Evolutionary conservation across 2,797 vertebrate species (phyloP).

Genomic region (Harpagifer antarcticus): DNA sequence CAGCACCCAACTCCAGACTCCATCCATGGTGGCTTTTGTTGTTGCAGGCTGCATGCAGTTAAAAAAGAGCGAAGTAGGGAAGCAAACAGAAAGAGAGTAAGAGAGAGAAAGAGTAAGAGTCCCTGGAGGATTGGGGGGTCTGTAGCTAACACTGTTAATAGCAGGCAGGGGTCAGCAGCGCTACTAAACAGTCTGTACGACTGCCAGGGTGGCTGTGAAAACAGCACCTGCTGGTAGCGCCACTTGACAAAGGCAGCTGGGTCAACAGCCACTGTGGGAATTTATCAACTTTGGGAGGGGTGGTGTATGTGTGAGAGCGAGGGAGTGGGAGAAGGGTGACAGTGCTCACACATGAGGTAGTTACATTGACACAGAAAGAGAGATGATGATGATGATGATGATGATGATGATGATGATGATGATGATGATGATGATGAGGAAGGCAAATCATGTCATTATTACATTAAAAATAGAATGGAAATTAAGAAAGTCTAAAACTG

Average conservation of each 20-base stretch:
- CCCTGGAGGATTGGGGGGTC: constrained; percentile 87
- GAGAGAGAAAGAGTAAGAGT: constrained; percentile 82
- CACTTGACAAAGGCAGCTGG: constrained; percentile 98
- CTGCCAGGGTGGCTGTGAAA: constrained; percentile 99
- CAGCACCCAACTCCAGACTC: constrained; percentile 84
- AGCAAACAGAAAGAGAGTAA: constrained; percentile 76
- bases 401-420: constrained; percentile 1
- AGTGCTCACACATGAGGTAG: constrained; percentile 48
- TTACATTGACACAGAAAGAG: constrained; percentile 39
- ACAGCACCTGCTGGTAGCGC: constrained; percentile 97
- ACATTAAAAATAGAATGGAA: constrained; percentile 44
- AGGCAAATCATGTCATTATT: constrained; percentile 85
- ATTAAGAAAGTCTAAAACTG: constrained; percentile 38
- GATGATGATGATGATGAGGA: not conserved
- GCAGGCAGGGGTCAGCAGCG: constrained; percentile 94
- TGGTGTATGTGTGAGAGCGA: constrained; percentile 71
- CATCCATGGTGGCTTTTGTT: constrained; percentile 82
- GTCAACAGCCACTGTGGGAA: constrained; percentile 99
- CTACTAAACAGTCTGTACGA: constrained; percentile 99
- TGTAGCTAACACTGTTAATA: constrained; percentile 94
- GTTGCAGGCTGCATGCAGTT: constrained; percentile 84
- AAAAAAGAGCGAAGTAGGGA: constrained; percentile 74
- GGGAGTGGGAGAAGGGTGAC: constrained; percentile 67
- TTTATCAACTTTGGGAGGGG: constrained; percentile 96
- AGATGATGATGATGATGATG: not conserved